Conservation (phyloP, 2,888 invertebrate genomes). For the Tenthredo mesomela region DNA sequence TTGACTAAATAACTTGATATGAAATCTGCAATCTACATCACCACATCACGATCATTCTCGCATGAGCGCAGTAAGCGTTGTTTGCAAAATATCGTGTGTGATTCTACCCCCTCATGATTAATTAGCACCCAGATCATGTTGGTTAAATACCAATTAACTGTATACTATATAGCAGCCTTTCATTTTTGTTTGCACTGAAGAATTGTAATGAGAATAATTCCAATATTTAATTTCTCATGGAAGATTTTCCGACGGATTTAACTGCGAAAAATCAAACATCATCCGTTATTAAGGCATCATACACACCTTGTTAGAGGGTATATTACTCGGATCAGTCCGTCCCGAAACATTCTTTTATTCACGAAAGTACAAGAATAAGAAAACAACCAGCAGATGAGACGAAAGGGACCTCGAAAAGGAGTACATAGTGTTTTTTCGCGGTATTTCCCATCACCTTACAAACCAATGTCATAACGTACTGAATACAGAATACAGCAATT, state of each 20-base stretch:
- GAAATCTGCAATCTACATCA: background rate
- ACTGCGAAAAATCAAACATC: background rate
- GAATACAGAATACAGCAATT: too few relatives aligned
- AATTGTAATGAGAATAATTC: background rate
- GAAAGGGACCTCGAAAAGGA: too few relatives aligned
- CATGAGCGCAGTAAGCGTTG: background rate
- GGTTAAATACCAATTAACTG: slow-evolving; percentile 10
- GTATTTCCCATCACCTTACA: too few relatives aligned
- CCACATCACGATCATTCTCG: background rate
- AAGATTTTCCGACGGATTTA: background rate
- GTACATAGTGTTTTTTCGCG: too few relatives aligned
- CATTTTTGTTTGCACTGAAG: background rate
- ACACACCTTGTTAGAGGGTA: background rate
- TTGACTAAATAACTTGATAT: background rate
- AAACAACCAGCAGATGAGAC: too few relatives aligned
- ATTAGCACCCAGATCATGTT: slow-evolving; percentile 17
- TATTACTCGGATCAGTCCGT: background rate
- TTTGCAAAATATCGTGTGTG: background rate
- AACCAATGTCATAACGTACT: too few relatives aligned
- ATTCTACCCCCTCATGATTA: slow-evolving; percentile 23
- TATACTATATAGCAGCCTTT: background rate
- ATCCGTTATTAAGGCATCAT: background rate
- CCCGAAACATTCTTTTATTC: background rate
- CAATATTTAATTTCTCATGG: background rate
- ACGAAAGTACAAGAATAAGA: background rate